Evolutionary conservation across 2,113 vertebrate species (phyloP).

Genomic region (Microtus oregoni): DNA sequence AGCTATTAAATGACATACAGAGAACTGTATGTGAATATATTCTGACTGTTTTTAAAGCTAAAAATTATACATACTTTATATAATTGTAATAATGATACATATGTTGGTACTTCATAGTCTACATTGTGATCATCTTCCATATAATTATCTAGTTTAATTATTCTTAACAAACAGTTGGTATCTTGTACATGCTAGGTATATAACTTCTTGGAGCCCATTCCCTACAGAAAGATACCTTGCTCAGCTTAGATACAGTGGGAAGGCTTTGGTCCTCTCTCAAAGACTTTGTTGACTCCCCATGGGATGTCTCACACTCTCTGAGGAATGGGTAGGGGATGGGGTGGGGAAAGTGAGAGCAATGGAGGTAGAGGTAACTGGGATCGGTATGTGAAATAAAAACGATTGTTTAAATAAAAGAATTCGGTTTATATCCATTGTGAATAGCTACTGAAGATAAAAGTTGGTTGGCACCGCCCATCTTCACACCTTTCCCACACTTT

Average conservation of each 20-base stretch:
- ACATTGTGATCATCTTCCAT: not conserved
- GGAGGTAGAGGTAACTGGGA: too few relatives aligned
- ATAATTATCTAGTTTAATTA: not conserved
- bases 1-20: not conserved
- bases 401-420: not conserved
- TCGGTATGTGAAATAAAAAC: too few relatives aligned
- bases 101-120: not conserved
- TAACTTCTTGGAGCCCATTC: too few relatives aligned
- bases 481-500: slow-evolving; percentile 41
- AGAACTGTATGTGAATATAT: not conserved
- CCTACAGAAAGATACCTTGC: too few relatives aligned
- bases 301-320: too few relatives aligned
- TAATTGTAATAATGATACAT: not conserved
- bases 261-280: too few relatives aligned
- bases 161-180: not conserved
- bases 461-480: not conserved
- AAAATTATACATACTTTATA: not conserved
- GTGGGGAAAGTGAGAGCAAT: too few relatives aligned
- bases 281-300: too few relatives aligned
- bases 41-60: not conserved
- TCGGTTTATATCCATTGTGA: not conserved
- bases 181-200: not conserved
- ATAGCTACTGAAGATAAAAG: not conserved
- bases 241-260: too few relatives aligned
- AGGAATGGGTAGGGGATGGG: too few relatives aligned